Evolutionary conservation across 2,113 vertebrate species (phyloP).

Genomic region (Perognathus longimembris): DNA sequence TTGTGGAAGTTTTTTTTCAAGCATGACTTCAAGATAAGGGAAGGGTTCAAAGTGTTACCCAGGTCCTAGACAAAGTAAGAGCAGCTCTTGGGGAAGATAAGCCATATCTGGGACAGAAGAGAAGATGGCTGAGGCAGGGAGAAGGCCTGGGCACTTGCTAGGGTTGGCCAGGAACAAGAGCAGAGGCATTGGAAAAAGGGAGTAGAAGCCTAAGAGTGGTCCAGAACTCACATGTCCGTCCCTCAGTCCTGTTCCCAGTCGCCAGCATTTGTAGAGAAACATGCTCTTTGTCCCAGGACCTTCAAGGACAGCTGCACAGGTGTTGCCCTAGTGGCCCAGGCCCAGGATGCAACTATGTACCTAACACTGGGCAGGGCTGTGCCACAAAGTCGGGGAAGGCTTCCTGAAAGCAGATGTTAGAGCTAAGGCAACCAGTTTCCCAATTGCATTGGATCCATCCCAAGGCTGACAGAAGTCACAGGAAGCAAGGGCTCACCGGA

Average conservation of each 20-base stretch:
- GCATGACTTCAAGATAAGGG: not conserved
- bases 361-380: not conserved
- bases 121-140: not conserved
- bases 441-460: not conserved
- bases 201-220: not conserved
- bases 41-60: not conserved
- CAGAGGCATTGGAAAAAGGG: not conserved
- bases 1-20: not conserved
- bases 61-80: not conserved
- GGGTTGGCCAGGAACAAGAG: not conserved
- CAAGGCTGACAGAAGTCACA: not conserved
- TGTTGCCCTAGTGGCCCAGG: not conserved
- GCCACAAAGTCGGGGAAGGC: not conserved
- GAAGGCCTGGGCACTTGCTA: not conserved
- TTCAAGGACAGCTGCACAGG: not conserved
- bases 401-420: not conserved
- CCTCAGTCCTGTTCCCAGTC: not conserved
- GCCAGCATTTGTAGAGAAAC: not conserved
- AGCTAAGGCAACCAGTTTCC: not conserved
- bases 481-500: not conserved
- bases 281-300: not conserved
- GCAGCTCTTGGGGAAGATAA: not conserved
- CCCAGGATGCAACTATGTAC: not conserved
- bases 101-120: not conserved
- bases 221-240: not conserved